Base-by-base conservation (phyloP, 2,113 vertebrate species). In the Phalacrocorax pelagicus region DNA sequence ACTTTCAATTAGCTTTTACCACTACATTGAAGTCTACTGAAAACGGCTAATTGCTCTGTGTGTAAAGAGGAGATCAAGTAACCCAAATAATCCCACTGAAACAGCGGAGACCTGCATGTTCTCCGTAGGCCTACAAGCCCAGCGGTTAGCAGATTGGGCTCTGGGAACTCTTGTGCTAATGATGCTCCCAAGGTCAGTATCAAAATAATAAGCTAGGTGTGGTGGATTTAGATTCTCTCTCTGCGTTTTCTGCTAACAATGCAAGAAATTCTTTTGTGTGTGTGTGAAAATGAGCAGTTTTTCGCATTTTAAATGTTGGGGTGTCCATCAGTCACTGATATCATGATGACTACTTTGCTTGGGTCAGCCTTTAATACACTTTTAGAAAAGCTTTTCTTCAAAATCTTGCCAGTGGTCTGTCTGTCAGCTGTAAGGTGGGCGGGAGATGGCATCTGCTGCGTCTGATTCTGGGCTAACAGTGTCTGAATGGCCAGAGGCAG, bases 401-500 rank as follows among this genome's bases (percentile, higher is more conserved):
- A 36, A 30, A 4, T 46, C 15, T 10, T 9, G 2, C 10, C 58
- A 17, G 42, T 24, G 55, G 38, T 32, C 51, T 59, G 66, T 22
- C 30, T 66, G 27, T 42, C 14, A 59, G 69, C 80, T 70, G 36
- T 57, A 34, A 34, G 49, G 21, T 86, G 92, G 67, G 59, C 91
- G 81, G 95, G 88, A 86, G 86, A 17, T 69, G 90, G 61, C 51
- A 70, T 91, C 66, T 91, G 63, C 84, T 58, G 5, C 73, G 54
- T 42, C 86, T 94, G n/a, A 18, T 11, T 27, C 51, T 61, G 72
- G 47, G 10, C 84, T 51, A 23, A 15, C 24, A 36, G 55, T 34
- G 66, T 24, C 86, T 82, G 63, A 5, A 4, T n/a, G 91, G 69
- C 95, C 93, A 91, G 90, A 87, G 81, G 87, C 93, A 81, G 86